A percentile compares a stretch with the other conserved stretches of the same genome.
Conservation (phyloP, 2,888 invertebrate species). For the Apamea monoglypha region DNA sequence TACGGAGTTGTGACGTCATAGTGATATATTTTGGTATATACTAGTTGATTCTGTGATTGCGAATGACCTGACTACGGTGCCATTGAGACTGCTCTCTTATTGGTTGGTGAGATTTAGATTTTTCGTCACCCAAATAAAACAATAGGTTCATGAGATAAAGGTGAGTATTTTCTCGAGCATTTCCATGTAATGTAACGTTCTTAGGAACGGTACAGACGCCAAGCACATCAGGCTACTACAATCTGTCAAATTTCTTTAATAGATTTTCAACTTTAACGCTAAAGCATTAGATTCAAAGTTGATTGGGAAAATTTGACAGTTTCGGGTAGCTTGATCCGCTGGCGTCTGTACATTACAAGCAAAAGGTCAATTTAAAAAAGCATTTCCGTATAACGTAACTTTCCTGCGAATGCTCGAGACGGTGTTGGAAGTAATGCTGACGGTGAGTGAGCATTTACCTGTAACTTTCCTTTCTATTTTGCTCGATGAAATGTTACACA, state of each 20-base stretch:
- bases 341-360: no score
- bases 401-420: not conserved
- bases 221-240: no score
- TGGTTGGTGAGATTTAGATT: not conserved
- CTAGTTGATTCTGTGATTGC: conserved; percentile 51
- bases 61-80: conserved; percentile 53
- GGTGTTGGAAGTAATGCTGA: not conserved
- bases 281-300: no score
- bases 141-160: not conserved
- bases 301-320: no score
- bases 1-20: conserved; percentile 61
- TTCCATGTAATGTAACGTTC: no score
- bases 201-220: no score
- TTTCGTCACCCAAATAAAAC: not conserved
- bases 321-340: no score
- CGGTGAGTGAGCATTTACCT: not conserved
- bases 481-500: not conserved
- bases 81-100: conserved; percentile 5
- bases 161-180: no score
- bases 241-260: no score
- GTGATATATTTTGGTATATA: conserved; percentile 64
- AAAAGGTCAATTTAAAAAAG: not conserved
- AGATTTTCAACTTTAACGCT: no score
- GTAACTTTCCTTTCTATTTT: not conserved
- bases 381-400: not conserved